phyloP scores from a whole-genome alignment of 2,797 vertebrate genomes.

The Manis crassicaudata region DNA sequence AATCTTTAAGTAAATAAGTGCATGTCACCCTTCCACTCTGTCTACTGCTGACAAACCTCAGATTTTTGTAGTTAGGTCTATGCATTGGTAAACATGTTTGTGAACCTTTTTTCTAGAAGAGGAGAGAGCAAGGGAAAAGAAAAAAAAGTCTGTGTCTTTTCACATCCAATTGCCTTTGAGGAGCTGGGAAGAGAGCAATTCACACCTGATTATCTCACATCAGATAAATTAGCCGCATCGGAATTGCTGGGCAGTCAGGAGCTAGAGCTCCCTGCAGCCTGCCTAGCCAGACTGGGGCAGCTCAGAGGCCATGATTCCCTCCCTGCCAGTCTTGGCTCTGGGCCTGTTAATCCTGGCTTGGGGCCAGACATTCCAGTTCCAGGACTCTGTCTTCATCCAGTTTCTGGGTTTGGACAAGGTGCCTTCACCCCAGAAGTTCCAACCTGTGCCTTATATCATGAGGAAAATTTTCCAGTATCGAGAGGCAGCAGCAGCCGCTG shows the following conservation, averaged over 20 bases:
- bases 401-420: constrained; percentile 53
- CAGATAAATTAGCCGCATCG: neutral
- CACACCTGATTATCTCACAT: constrained; percentile 61
- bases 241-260: neutral
- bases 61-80: neutral
- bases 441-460: constrained; percentile 63
- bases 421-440: constrained; percentile 49
- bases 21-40: neutral
- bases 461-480: constrained; percentile 56
- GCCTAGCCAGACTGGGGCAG: neutral
- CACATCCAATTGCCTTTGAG: constrained; percentile 54
- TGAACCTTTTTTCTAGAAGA: neutral
- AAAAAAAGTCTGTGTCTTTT: neutral
- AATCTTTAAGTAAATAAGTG: neutral
- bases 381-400: constrained; percentile 47
- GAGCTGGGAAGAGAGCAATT: constrained; percentile 68
- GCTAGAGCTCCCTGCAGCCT: neutral
- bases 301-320: constrained; percentile 36
- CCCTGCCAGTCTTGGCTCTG: neutral
- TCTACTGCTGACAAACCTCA: neutral
- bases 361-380: constrained; percentile 18
- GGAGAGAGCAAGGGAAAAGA: neutral
- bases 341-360: constrained; percentile 11
- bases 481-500: neutral
- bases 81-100: neutral